phyloP scores from a whole-genome alignment of 2,113 vertebrate species.

The Dermatemys mawii region DNA sequence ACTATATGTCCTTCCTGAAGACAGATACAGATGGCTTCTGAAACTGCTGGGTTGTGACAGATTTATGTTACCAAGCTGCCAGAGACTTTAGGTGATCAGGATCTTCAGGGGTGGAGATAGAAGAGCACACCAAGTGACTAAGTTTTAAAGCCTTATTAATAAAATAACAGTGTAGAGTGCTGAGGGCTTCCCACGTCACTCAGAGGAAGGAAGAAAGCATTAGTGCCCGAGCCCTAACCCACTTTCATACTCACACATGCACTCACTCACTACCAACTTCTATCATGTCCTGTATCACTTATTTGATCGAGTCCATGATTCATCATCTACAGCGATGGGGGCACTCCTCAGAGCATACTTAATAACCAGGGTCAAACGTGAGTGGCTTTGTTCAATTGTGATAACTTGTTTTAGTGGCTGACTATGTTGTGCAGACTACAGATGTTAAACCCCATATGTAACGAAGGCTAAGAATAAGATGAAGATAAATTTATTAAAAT shows the following conservation, averaged over 20 bases:
- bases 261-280: too few species aligned
- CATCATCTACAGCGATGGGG: background rate
- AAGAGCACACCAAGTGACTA: too few species aligned
- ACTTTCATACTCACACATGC: too few species aligned
- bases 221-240: too few species aligned
- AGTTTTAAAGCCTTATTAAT: too few species aligned
- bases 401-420: background rate
- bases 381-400: background rate
- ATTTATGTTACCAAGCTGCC: too few species aligned
- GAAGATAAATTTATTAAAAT: background rate
- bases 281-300: background rate
- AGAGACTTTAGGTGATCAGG: too few species aligned
- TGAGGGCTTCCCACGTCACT: too few species aligned
- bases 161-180: too few species aligned
- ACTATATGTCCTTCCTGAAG: background rate
- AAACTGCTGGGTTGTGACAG: background rate
- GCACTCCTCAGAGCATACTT: background rate
- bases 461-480: fast-evolving
- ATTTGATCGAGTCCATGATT: background rate
- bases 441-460: background rate
- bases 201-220: too few species aligned
- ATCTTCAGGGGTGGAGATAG: too few species aligned
- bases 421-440: background rate
- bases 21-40: background rate
- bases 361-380: background rate